phyloP scores from a whole-genome alignment of 2,797 vertebrate genomes.

The Lepilemur septentrionalis region DNA sequence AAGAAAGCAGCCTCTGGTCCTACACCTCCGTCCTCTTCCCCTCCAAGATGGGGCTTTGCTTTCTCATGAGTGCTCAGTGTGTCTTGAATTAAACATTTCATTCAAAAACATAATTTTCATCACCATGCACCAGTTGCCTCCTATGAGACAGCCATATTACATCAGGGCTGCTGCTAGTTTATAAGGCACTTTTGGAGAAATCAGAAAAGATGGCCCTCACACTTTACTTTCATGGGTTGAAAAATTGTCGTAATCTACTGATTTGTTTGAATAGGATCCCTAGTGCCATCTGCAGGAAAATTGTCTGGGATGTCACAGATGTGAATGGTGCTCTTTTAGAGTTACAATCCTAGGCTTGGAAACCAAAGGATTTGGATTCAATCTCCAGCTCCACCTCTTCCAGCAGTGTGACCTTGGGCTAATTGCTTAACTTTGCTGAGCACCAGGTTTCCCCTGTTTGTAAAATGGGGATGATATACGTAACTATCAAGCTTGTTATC shows the following conservation, averaged over 20 bases:
- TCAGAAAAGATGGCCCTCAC: neutral
- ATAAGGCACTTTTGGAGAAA: neutral
- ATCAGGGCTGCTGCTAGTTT: neutral
- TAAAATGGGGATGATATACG: neutral
- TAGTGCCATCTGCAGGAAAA: slow-evolving; percentile 29
- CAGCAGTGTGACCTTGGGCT: neutral
- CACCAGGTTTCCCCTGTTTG: neutral
- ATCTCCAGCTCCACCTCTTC: neutral
- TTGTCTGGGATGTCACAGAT: neutral
- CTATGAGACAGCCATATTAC: neutral
- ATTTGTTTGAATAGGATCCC: neutral
- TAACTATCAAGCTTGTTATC: neutral
- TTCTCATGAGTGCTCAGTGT: neutral
- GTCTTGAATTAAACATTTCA: neutral
- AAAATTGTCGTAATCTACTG: neutral
- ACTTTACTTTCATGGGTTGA: neutral
- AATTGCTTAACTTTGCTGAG: neutral
- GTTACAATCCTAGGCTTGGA: neutral
- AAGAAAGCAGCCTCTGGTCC: accelerated
- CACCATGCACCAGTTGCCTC: neutral
- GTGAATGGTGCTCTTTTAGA: neutral
- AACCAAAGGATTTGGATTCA: neutral
- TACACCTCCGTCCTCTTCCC: accelerated
- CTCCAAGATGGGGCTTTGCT: neutral
- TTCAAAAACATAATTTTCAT: neutral